Evolutionary conservation across 2,888 invertebrate species (phyloP).

Genomic region (Neoascia interrupta): DNA sequence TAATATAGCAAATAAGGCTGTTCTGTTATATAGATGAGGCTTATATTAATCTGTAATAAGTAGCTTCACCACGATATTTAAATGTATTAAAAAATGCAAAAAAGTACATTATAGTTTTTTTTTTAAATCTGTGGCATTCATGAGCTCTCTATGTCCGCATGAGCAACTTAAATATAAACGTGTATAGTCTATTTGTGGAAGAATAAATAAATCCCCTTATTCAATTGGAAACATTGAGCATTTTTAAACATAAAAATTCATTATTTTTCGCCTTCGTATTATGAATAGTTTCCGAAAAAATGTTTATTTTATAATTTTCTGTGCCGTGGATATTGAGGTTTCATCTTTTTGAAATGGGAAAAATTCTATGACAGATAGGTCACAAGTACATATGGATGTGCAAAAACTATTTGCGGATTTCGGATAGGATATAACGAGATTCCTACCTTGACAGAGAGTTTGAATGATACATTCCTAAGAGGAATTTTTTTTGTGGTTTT

Average conservation of each 20-base stretch:
- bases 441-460: constrained; percentile 16
- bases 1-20: too few species aligned
- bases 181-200: neutral
- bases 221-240: constrained; percentile 9
- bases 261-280: too few species aligned
- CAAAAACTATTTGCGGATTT: neutral
- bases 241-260: neutral
- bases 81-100: neutral
- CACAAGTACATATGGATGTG: neutral
- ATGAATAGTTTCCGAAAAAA: neutral
- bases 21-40: neutral
- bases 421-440: constrained; percentile 1
- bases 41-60: neutral
- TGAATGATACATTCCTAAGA: neutral
- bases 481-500: too few species aligned
- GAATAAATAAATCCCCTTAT: constrained; percentile 7
- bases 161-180: too few species aligned
- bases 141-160: too few species aligned
- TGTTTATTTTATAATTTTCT: constrained; percentile 1
- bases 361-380: constrained; percentile 14
- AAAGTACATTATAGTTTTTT: neutral
- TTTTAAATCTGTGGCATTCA: too few species aligned
- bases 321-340: neutral
- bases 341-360: constrained; percentile 1
- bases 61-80: neutral